A percentile compares a stretch with the other conserved stretches of the same genome.
These are phyloP conservation scores for Iselma pallidipennis DNA, from an alignment of 2,888 invertebrate species.

Conservation along the genomic window DNA sequence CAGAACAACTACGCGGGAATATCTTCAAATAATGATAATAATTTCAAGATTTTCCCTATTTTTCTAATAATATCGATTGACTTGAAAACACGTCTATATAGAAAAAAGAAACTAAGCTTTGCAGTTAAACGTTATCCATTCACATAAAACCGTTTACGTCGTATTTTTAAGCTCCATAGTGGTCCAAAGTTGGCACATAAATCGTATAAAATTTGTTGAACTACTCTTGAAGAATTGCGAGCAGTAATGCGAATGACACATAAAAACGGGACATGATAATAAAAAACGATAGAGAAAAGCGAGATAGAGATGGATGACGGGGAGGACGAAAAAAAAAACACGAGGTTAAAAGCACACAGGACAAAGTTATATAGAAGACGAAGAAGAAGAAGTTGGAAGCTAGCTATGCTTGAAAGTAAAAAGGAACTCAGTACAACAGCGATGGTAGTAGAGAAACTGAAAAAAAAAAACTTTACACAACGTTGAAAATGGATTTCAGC, in stretches of 20 bases:
- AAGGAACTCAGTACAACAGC: conserved; percentile 5
- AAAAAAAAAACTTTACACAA: conserved; percentile 34
- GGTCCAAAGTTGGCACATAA: conserved; percentile 23
- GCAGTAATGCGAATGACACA: conserved; percentile 38
- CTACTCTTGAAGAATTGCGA: conserved; percentile 33
- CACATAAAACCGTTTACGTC: neutral
- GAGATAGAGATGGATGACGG: neutral
- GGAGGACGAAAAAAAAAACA: neutral
- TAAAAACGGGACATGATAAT: conserved; percentile 34
- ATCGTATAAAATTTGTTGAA: conserved; percentile 26
- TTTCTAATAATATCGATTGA: no score
- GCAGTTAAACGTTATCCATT: neutral
- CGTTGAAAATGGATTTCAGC: conserved; percentile 30
- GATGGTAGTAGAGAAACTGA: conserved; percentile 21
- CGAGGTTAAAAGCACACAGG: conserved; percentile 32
- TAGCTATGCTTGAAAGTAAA: conserved; percentile 23
- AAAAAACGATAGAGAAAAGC: neutral
- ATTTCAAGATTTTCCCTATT: neutral
- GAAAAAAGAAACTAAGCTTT: conserved; percentile 16
- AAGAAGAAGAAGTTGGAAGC: conserved; percentile 24
- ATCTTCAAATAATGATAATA: neutral
- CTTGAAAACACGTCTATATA: neutral
- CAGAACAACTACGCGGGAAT: neutral
- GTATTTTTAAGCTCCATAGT: conserved; percentile 23
- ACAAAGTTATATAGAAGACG: no score